Evolutionary conservation across 2,113 vertebrate genomes (phyloP), one percentile per base, ranked within the genome.

Genomic region (Cyprinus carpio): DNA sequence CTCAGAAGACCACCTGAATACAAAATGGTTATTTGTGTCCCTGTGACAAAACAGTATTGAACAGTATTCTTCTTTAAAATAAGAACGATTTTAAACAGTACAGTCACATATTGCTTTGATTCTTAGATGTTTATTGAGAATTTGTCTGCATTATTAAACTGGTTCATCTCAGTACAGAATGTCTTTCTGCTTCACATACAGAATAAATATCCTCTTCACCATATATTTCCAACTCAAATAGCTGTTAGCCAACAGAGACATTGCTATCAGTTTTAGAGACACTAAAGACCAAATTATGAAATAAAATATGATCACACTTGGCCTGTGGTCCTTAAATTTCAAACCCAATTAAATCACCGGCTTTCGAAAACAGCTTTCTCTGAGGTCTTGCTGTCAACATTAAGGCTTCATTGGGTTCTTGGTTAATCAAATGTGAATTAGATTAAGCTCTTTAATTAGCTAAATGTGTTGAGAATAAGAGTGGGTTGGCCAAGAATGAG

Each of bases 391-490:
- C 74, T 51, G 23, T 75, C 62, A 78, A 79, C 64, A 78, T 29
- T 2, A 9, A 23, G 58, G 75, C 34, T 69, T 49, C 60, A 65
- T 29, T 31, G 79, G 79, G 25, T 81, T 40, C 60, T 81, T 78
- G 62, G 75, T 46, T 87, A 69, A 83, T 83, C 64, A 83, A 78
- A 87, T 78, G 64, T 58, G 81, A 83, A 83, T 87, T 83, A 83
- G n/a, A 81, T 82, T 49, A 86, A 64, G 81, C 56, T 79, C 54
- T 65, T 56, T 87, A 87, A 87, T 87, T 87, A 83, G 62, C 40
- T 75, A 49, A 87, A 83, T 78, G 81, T 58, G 85, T 54, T 60
- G 49, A 23, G 75, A 87, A 83, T 56, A 78, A 58, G 85, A 87
- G 34, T 60, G 64, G 85, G 81, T 51, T 87, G 80, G 81, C 75